Percentiles rank a stretch among this genome's conserved stretches.
Evolutionary conservation across 64 coral and sea anemone species (phyloP).

Genomic region (Montipora cactus): DNA sequence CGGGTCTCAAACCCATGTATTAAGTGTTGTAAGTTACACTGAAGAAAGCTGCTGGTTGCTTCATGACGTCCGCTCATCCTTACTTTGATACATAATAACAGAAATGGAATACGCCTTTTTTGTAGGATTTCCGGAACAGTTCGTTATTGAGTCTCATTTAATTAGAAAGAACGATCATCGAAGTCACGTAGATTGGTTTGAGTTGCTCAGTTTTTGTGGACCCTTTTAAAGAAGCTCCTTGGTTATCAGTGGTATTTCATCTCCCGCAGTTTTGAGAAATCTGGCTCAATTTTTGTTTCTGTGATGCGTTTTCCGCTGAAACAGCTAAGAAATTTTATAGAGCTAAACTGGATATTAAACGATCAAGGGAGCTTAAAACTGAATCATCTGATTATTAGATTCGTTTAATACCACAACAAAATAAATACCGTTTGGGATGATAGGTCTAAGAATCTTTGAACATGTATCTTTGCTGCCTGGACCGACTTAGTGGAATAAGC

Average conservation of each 20-base stretch:
- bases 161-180: not conserved
- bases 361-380: not conserved
- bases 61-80: not conserved
- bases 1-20: not conserved
- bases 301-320: not conserved
- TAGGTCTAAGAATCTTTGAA: no score
- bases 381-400: not conserved
- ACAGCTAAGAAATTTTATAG: not conserved
- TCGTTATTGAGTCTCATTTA: not conserved
- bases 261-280: not conserved
- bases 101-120: slow-evolving; percentile 15
- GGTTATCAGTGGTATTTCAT: not conserved
- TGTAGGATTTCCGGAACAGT: not conserved
- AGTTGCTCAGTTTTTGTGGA: not conserved
- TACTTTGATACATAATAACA: not conserved
- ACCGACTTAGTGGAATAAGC: not conserved
- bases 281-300: not conserved
- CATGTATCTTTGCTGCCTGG: not conserved
- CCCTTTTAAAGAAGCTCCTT: not conserved
- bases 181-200: slow-evolving; percentile 7
- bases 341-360: not conserved
- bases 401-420: not conserved
- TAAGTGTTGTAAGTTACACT: not conserved
- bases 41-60: not conserved
- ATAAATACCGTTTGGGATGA: no score